Evolutionary conservation across 2,113 vertebrate species (phyloP), one percentile per base, ranked within the genome.

Genomic region (Myrmecophaga tridactyla): DNA sequence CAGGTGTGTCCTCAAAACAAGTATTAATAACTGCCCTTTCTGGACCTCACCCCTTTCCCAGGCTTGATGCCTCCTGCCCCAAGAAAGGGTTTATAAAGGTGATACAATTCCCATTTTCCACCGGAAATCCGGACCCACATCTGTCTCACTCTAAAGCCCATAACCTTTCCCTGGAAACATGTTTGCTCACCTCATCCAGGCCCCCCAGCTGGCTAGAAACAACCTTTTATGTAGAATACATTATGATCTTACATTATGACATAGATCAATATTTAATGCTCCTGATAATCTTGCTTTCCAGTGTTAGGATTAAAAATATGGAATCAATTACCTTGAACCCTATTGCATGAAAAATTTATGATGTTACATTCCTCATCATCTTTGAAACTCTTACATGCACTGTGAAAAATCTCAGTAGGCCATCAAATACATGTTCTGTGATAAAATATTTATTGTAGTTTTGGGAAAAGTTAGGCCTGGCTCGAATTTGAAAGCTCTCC

Each of bases 381-480:
- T 99, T 99, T 99, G 98, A 97, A 99, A 98, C 98, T 99, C 99
- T 99, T 99, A 98, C 98, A 97, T 98, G 98, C 96, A 98, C 98
- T 96, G 98, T 98, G 98, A 98, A 99, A 99, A 99, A 98, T 98
- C 99, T 99, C 99, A 98, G 98, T 99, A 99, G 99, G 99, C 99
- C 98, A 98, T 99, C 99, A 98, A 98, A 99, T 99, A 98, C 99
- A 99, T 99, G 99, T 99, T 98, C 98, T 99, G 98, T 99, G 99
- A 99, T 99, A 98, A 99, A 99, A 99, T 99, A 99, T 99, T 99
- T 99, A 99, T 99, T 98, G 96, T 98, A 98, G 99, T 99, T 99
- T 98, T 98, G 99, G 99, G 99, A 94, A 98, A 98, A 99, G 99
- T 99, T 98, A 98, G 98, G 96, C 95, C 98, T 98, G 98, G 97